A percentile compares a stretch with the other conserved stretches of the same genome.
These are phyloP conservation scores for Smutsia gigantea DNA, from an alignment of 2,797 vertebrate genomes.

Conservation along the genomic window DNA sequence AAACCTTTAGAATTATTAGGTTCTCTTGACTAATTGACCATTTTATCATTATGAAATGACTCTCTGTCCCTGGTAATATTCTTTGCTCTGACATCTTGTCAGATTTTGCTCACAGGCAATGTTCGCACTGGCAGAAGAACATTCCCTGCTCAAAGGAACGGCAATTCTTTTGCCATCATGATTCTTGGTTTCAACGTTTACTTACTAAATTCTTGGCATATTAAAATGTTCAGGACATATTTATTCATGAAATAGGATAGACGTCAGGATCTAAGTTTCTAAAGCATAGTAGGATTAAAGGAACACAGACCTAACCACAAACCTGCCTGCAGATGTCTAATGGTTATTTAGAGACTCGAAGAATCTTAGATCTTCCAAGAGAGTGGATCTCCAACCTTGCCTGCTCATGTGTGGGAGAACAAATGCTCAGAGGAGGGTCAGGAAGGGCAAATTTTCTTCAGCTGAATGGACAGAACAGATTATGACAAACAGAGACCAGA, in stretches of 20 bases:
- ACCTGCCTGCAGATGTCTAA: neutral
- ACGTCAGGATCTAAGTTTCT: neutral
- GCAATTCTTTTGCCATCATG: neutral
- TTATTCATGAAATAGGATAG: constrained; percentile 19
- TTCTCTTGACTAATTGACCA: neutral
- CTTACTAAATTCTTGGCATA: neutral
- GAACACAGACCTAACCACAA: neutral
- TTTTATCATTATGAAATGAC: neutral
- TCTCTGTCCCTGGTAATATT: neutral
- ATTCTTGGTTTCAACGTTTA: neutral
- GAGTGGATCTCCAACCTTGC: neutral
- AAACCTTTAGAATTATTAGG: neutral
- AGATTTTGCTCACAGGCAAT: neutral
- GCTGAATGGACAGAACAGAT: neutral
- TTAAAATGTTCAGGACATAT: neutral
- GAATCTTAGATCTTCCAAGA: neutral
- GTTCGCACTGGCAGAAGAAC: neutral
- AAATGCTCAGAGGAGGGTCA: neutral
- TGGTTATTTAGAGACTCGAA: neutral
- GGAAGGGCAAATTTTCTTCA: neutral
- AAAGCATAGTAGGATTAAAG: neutral
- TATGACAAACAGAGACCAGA: neutral
- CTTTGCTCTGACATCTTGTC: neutral
- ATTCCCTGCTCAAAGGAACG: neutral
- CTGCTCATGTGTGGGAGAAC: neutral